A percentile compares a stretch with the other conserved stretches of the same genome.
phyloP scores from a whole-genome alignment of 1,140 invertebrate genomes.

The Rhagoletis pomonella region DNA sequence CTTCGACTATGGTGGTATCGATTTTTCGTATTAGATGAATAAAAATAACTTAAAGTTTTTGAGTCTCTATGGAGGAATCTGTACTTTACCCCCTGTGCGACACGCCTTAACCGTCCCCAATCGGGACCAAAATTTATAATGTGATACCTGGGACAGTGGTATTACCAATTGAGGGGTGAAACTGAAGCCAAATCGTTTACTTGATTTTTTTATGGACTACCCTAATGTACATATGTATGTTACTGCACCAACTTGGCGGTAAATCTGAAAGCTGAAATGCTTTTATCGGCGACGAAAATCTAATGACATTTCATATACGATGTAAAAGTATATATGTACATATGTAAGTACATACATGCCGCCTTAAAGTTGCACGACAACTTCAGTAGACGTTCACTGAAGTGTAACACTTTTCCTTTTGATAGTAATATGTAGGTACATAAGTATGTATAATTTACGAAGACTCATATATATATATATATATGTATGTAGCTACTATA shows the following conservation, averaged over 20 bases:
- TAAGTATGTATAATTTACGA: background rate
- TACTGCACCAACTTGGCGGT: background rate
- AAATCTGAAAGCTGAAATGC: slow-evolving; percentile 14
- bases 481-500: background rate
- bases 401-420: slow-evolving; percentile 52
- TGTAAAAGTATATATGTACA: background rate
- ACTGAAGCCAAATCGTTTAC: too few relatives aligned
- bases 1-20: too few relatives aligned
- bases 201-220: too few relatives aligned
- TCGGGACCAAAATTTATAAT: too few relatives aligned
- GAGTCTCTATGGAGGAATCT: too few relatives aligned
- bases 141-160: too few relatives aligned
- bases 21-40: too few relatives aligned
- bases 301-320: slow-evolving; percentile 11
- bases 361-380: slow-evolving; percentile 24
- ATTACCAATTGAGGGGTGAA: too few relatives aligned
- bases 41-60: too few relatives aligned
- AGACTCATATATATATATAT: background rate
- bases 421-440: background rate
- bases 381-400: slow-evolving; percentile 17
- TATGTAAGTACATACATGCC: background rate
- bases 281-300: slow-evolving; percentile 44
- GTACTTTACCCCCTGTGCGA: too few relatives aligned
- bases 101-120: too few relatives aligned
- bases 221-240: too few relatives aligned